Percentiles rank a stretch among this genome's conserved stretches.
Evolutionary conservation across 2,113 vertebrate genomes (phyloP).

Genomic region (Cynoglossus semilaevis): DNA sequence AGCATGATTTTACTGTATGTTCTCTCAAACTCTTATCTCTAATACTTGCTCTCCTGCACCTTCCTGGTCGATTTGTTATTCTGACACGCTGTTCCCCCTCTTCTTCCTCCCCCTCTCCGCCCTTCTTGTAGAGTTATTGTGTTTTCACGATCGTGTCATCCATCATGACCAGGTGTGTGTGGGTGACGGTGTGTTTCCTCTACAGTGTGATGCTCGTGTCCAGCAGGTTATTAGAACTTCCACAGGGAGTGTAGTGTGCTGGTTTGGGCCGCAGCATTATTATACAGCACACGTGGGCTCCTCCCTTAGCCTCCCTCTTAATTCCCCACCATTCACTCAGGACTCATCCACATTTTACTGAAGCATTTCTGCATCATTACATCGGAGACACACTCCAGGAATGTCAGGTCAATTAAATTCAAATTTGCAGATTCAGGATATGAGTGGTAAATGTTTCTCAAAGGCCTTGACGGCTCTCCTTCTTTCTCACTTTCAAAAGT

Average conservation of each 20-base stretch:
- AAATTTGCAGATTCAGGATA: conserved; percentile 34
- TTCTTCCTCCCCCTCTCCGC: background rate
- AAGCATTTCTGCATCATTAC: conserved; percentile 26
- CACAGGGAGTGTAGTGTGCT: conserved; percentile 14
- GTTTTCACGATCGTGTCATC: conserved; percentile 49
- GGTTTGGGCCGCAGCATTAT: background rate
- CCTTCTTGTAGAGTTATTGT: conserved; percentile 29
- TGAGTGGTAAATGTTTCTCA: conserved; percentile 13
- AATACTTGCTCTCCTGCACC: background rate
- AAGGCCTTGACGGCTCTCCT: background rate
- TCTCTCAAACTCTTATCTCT: conserved; percentile 3
- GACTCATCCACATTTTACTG: conserved; percentile 14
- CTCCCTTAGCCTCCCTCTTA: background rate
- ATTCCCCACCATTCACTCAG: background rate
- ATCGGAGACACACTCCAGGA: conserved; percentile 24
- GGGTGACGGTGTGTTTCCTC: conserved; percentile 6
- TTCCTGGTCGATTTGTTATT: conserved; percentile 23
- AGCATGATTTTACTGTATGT: background rate
- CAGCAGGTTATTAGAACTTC: conserved; percentile 30
- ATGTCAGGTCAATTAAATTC: conserved; percentile 25
- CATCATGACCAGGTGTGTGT: conserved; percentile 44
- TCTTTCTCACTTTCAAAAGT: no score
- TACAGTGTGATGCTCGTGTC: conserved; percentile 18
- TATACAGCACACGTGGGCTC: no score
- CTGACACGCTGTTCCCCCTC: conserved; percentile 12